A percentile compares a stretch with the other conserved stretches of the same genome.
phyloP scores from a whole-genome alignment of 2,113 vertebrate species.

The Nymphicus hollandicus region DNA sequence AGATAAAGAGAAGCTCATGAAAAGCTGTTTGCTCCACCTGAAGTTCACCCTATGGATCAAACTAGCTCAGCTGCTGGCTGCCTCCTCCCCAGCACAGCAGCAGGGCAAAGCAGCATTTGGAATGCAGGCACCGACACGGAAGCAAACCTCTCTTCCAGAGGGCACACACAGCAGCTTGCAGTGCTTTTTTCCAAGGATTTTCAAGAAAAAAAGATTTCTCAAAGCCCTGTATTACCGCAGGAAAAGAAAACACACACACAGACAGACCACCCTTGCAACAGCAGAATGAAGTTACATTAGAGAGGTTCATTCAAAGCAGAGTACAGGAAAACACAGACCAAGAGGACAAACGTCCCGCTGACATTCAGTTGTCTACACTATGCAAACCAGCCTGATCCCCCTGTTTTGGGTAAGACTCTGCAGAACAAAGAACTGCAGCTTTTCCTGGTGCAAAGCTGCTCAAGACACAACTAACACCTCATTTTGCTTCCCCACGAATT shows the following conservation, averaged over 20 bases:
- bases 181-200: neutral
- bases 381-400: neutral
- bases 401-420: neutral
- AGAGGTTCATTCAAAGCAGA: neutral
- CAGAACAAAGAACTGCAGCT: neutral
- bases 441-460: neutral
- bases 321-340: neutral
- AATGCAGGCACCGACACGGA: accelerated
- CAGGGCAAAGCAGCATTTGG: neutral
- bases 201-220: accelerated
- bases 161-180: neutral
- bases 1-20: neutral
- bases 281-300: neutral
- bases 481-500: neutral
- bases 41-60: neutral
- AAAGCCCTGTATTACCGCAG: neutral
- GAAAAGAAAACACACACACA: neutral
- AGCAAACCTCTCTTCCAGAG: neutral
- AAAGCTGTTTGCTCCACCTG: neutral
- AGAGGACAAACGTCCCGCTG: accelerated
- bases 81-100: neutral
- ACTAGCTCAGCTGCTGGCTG: neutral
- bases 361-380: too few species aligned
- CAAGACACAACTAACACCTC: neutral
- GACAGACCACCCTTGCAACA: neutral